Evolutionary conservation across 2,888 invertebrate genomes (phyloP).

Genomic region (Cistogaster globosa): DNA sequence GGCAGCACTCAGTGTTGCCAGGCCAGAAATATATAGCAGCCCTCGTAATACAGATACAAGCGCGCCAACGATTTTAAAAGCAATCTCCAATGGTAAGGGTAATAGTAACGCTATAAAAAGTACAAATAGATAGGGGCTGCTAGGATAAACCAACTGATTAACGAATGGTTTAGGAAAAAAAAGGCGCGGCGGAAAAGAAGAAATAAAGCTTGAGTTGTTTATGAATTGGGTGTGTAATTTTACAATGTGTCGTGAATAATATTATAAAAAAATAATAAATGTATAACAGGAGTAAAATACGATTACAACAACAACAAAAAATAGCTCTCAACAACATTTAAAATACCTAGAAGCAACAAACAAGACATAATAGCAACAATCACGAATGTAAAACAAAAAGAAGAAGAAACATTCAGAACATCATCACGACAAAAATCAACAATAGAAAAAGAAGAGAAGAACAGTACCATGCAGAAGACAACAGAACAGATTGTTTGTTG

Average conservation of each 20-base stretch:
- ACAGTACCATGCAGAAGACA: no score
- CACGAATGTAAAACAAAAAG: conserved; percentile 29
- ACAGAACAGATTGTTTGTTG: conserved; percentile 44
- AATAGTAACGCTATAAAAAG: conserved; percentile 53
- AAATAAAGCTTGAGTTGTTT: conserved; percentile 14
- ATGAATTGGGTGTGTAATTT: conserved; percentile 66
- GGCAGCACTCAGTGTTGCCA: no score
- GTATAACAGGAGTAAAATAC: conserved; percentile 34
- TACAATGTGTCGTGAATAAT: conserved; percentile 66
- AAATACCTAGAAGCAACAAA: conserved; percentile 51
- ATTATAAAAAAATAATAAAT: conserved; percentile 36
- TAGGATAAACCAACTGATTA: neutral
- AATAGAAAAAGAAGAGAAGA: conserved; percentile 36
- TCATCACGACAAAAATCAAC: conserved; percentile 7
- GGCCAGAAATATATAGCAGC: no score
- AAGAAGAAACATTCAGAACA: conserved; percentile 34
- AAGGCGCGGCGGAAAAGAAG: conserved; percentile 26
- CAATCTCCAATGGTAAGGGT: conserved; percentile 48
- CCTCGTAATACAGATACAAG: neutral
- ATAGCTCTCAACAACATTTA: conserved; percentile 27
- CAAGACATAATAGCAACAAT: conserved; percentile 37
- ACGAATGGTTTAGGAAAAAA: conserved; percentile 20
- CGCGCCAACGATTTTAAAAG: conserved; percentile 37
- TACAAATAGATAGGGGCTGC: neutral
- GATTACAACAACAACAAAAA: conserved; percentile 3